Conservation (phyloP, 2,888 invertebrate species). For the Diadegma fenestrale region DNA sequence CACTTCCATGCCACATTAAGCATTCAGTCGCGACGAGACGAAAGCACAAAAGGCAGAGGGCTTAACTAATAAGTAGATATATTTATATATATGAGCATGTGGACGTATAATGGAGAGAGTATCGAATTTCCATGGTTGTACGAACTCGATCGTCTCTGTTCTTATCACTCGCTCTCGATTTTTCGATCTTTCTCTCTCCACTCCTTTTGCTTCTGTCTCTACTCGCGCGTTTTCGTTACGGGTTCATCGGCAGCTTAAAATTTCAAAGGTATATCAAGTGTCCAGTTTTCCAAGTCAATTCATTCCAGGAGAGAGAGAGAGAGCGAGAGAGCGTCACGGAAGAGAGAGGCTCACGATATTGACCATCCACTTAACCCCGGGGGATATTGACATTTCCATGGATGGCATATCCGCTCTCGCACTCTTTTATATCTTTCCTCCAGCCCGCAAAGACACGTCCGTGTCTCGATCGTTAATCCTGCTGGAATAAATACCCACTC, state of each 20-base stretch:
- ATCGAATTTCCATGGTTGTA: not conserved
- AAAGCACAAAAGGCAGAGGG: not conserved
- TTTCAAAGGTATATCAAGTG: constrained; percentile 52
- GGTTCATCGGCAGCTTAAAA: constrained; percentile 31
- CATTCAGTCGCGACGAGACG: constrained; percentile 21
- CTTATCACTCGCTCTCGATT: not conserved
- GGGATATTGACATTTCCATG: constrained; percentile 63
- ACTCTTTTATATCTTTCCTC: constrained; percentile 26
- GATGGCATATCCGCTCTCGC: constrained; percentile 53
- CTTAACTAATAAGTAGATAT: constrained; percentile 9
- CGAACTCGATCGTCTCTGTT: not conserved
- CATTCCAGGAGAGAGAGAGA: not conserved
- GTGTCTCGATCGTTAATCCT: constrained; percentile 21
- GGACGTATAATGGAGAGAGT: constrained; percentile 3
- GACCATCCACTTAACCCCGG: constrained; percentile 62
- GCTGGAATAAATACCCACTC: constrained; percentile 14
- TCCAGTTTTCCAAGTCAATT: constrained; percentile 23
- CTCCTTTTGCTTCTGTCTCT: not conserved
- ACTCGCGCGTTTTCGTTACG: no score
- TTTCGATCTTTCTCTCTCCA: not conserved
- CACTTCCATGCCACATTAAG: constrained; percentile 50
- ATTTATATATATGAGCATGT: not conserved
- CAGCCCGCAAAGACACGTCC: constrained; percentile 4
- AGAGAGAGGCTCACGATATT: constrained; percentile 51
- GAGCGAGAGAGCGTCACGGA: not conserved